These are phyloP conservation scores for Aethina tumida DNA, from an alignment of 1,140 invertebrate genomes.

Conservation along the genomic window DNA sequence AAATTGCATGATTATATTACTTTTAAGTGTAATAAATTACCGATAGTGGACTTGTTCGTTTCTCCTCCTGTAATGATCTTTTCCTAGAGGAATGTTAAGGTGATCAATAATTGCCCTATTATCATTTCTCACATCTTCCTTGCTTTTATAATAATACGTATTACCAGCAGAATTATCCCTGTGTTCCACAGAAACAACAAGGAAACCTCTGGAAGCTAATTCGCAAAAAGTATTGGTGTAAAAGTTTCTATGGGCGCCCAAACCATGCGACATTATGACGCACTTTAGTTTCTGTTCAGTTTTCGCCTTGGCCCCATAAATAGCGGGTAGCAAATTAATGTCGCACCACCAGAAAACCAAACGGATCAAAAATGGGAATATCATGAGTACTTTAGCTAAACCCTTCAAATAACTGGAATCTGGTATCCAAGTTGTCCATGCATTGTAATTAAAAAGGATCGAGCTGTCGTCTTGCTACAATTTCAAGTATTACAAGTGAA, in stretches of 20 bases:
- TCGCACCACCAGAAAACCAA: constrained; percentile 37
- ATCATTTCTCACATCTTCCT: constrained; percentile 30
- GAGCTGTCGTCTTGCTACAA: too few species aligned
- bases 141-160: constrained; percentile 41
- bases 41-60: constrained; percentile 40
- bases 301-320: constrained; percentile 40
- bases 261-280: constrained; percentile 57
- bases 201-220: constrained; percentile 54
- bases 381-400: constrained; percentile 41
- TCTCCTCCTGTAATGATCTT: constrained; percentile 31
- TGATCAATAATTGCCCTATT: constrained; percentile 29
- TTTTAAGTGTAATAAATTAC: too few species aligned
- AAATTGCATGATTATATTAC: too few species aligned
- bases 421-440: constrained; percentile 49
- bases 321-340: constrained; percentile 40
- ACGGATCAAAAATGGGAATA: constrained; percentile 39
- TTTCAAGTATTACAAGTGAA: too few species aligned
- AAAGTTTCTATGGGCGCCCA: constrained; percentile 50
- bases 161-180: constrained; percentile 47
- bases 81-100: constrained; percentile 27
- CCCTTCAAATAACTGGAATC: constrained; percentile 45
- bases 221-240: constrained; percentile 50
- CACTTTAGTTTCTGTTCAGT: constrained; percentile 42
- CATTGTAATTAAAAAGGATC: constrained; percentile 21
- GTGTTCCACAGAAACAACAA: constrained; percentile 56